Evolutionary conservation across 1,140 invertebrate species (phyloP), one percentile per base, ranked within the genome.

Genomic region (Brachystomella parvula): DNA sequence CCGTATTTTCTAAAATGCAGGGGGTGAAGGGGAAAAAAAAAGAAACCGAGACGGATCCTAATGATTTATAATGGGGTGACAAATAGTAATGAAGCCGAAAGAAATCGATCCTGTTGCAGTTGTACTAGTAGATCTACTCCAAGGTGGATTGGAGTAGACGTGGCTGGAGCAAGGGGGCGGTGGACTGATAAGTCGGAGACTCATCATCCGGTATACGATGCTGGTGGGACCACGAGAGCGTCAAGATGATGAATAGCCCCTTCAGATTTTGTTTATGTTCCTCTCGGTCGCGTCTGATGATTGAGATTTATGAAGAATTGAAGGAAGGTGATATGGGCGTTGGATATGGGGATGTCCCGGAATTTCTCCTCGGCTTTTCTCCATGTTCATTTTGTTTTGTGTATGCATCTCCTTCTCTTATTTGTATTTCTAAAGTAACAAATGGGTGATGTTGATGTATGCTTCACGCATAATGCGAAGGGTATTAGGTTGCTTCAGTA

Each of bases 221-320:
- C n/a, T n/a, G n/a, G n/a, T n/a, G n/a, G n/a, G n/a, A n/a, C n/a
- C n/a, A n/a, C n/a, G n/a, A n/a, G n/a, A n/a, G n/a, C n/a, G n/a
- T n/a, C n/a, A n/a, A n/a, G n/a, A n/a, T n/a, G n/a, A n/a, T n/a
- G n/a, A n/a, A n/a, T n/a, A n/a, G n/a, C n/a, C n/a, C n/a, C n/a
- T n/a, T n/a, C n/a, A n/a, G n/a, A n/a, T n/a, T n/a, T n/a, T n/a
- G n/a, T n/a, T n/a, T n/a, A n/a, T n/a, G n/a, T n/a, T n/a, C n/a
- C n/a, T n/a, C n/a, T n/a, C n/a, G n/a, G 15, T 3, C 21, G 49
- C 49, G 12, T 24, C 24, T 53, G 49, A 53, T 17, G 49, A 53
- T 53, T 53, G 49, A 53, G 49, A 53, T 53, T 53, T 53, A 53
- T 53, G 49, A 53, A 53, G 49, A 53, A 53, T 53, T 53, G 49